These are phyloP conservation scores for Myzus persicae DNA, from an alignment of 1,140 invertebrate genomes.

Conservation along the genomic window DNA sequence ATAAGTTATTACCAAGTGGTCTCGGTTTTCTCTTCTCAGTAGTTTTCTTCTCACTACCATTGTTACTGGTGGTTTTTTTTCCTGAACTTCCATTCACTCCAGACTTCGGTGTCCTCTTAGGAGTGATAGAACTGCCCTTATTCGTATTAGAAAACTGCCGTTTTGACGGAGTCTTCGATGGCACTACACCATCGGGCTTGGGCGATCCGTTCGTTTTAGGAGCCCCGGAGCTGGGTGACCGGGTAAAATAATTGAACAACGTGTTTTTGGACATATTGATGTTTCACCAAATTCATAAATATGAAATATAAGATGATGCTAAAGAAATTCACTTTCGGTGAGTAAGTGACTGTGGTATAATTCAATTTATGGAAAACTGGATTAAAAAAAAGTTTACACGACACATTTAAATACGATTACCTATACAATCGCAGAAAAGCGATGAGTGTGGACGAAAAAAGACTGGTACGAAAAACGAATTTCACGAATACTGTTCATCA, in stretches of 20 bases:
- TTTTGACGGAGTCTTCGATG: conserved; percentile 51
- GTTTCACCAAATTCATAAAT: neutral
- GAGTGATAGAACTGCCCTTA: neutral
- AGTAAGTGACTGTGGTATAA: neutral
- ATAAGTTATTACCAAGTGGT: neutral
- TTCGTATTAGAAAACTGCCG: neutral
- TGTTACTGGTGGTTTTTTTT: neutral
- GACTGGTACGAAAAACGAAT: no score
- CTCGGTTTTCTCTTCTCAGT: conserved; percentile 30
- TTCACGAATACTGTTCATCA: no score
- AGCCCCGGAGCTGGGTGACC: conserved; percentile 50
- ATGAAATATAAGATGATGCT: neutral
- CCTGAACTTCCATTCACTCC: conserved; percentile 33
- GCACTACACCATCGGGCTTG: neutral
- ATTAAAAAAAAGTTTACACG: neutral
- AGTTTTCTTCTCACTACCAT: conserved; percentile 22
- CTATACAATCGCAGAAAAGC: no score
- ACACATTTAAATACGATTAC: neutral
- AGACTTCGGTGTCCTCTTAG: conserved; percentile 14
- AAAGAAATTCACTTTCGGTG: neutral
- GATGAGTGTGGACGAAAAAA: no score
- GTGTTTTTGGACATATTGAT: conserved; percentile 61
- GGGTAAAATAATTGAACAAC: conserved; percentile 62
- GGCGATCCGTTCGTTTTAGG: conserved; percentile 23
- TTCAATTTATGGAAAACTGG: neutral